A percentile compares a stretch with the other conserved stretches of the same genome.
These are phyloP conservation scores for Rhogogaster chlorosoma DNA, from an alignment of 2,888 invertebrate genomes.

Conservation along the genomic window DNA sequence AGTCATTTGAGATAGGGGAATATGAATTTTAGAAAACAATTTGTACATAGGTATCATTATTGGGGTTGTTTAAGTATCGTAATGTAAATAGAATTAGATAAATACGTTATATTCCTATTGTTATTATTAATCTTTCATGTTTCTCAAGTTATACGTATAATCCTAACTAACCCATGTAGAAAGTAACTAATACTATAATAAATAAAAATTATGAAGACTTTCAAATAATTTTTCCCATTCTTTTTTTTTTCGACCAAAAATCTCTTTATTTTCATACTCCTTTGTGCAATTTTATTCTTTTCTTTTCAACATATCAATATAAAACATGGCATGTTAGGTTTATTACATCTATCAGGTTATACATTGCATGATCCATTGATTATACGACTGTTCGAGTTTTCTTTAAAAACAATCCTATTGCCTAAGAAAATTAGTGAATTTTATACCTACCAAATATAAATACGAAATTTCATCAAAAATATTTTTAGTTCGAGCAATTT, in stretches of 20 bases:
- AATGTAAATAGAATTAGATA: slow-evolving; percentile 45
- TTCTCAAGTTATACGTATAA: slow-evolving; percentile 37
- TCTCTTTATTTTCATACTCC: slow-evolving; percentile 26
- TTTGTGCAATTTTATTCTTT: neutral
- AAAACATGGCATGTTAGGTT: slow-evolving; percentile 41
- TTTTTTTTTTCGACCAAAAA: neutral
- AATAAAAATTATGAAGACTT: slow-evolving; percentile 34
- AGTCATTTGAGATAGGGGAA: neutral
- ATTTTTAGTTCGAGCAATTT: neutral
- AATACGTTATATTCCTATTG: slow-evolving; percentile 42
- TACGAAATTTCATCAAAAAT: neutral
- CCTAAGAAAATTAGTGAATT: neutral
- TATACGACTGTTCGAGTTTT: neutral
- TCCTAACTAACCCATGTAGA: slow-evolving; percentile 29
- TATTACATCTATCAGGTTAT: slow-evolving; percentile 36
- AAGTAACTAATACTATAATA: slow-evolving; percentile 10
- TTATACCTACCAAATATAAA: neutral
- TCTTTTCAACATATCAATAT: neutral
- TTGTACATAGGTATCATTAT: slow-evolving; percentile 40
- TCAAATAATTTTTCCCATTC: neutral
- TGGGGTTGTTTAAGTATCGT: slow-evolving; percentile 1
- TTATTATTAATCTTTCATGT: slow-evolving; percentile 34
- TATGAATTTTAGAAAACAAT: slow-evolving; percentile 14
- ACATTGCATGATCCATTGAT: slow-evolving; percentile 37
- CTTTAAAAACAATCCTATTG: neutral